A percentile compares a stretch with the other conserved stretches of the same genome.
phyloP scores from a whole-genome alignment of 2,797 vertebrate species.

The Clarias pachynema region DNA sequence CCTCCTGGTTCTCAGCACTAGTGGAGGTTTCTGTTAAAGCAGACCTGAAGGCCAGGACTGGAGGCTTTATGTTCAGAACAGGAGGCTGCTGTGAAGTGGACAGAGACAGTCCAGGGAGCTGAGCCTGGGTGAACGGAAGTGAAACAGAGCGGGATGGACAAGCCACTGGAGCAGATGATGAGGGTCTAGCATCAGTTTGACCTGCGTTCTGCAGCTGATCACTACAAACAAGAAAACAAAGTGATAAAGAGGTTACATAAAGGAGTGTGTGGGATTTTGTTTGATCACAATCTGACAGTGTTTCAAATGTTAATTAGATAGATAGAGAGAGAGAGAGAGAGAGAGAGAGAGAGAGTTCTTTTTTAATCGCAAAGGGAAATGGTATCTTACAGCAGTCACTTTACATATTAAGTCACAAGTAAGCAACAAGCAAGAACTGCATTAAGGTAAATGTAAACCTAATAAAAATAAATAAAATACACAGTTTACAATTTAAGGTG shows the following conservation, averaged over 20 bases:
- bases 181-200: background rate
- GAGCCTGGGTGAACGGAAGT: background rate
- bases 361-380: no score
- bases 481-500: no score
- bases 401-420: no score
- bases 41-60: conserved; percentile 19
- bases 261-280: background rate
- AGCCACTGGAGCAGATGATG: conserved; percentile 3
- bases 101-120: background rate
- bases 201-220: background rate
- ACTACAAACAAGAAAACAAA: conserved; percentile 18
- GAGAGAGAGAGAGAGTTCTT: no score
- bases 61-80: conserved; percentile 14
- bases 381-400: no score
- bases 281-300: background rate
- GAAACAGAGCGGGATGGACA: background rate
- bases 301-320: background rate
- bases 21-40: conserved; percentile 18
- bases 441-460: no score
- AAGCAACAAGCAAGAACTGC: no score
- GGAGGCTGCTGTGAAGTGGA: conserved; percentile 4
- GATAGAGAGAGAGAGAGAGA: no score
- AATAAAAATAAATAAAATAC: no score
- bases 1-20: conserved; percentile 51
- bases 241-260: background rate